Evolutionary conservation across 2,888 invertebrate species (phyloP).

Genomic region (Drosophila formosana): DNA sequence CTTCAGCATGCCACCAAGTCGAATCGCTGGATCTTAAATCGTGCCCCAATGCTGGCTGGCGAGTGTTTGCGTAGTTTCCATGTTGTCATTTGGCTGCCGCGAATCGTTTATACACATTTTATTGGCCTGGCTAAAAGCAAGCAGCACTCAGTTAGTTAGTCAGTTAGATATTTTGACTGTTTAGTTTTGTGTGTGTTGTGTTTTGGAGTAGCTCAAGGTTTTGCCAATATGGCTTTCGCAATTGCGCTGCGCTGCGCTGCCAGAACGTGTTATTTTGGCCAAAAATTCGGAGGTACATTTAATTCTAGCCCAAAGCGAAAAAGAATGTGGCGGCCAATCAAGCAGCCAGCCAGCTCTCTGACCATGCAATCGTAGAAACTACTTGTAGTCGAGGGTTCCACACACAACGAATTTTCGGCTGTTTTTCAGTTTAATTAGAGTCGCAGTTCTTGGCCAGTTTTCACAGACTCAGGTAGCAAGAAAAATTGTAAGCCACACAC

Average conservation of each 20-base stretch:
- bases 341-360: conserved; percentile 16
- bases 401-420: conserved; percentile 17
- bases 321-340: conserved; percentile 73
- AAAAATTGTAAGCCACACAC: conserved; percentile 14
- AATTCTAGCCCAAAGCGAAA: conserved; percentile 54
- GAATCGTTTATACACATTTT: conserved; percentile 56
- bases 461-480: conserved; percentile 7
- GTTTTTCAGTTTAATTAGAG: conserved; percentile 34
- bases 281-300: conserved; percentile 57
- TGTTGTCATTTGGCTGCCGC: conserved; percentile 58
- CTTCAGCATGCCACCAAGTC: conserved; percentile 13
- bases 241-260: conserved; percentile 40
- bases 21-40: conserved; percentile 25
- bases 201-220: conserved; percentile 77
- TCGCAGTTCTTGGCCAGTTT: conserved; percentile 14
- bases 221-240: conserved; percentile 68
- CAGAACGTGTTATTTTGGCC: conserved; percentile 72
- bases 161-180: conserved; percentile 29
- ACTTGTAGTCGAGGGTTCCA: background rate
- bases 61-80: conserved; percentile 30
- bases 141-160: background rate
- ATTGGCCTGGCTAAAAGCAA: conserved; percentile 48
- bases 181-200: conserved; percentile 17
- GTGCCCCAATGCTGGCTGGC: conserved; percentile 6
- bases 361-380: conserved; percentile 20